Conservation (phyloP, 2,113 vertebrate species). For the Sturnus vulgaris region DNA sequence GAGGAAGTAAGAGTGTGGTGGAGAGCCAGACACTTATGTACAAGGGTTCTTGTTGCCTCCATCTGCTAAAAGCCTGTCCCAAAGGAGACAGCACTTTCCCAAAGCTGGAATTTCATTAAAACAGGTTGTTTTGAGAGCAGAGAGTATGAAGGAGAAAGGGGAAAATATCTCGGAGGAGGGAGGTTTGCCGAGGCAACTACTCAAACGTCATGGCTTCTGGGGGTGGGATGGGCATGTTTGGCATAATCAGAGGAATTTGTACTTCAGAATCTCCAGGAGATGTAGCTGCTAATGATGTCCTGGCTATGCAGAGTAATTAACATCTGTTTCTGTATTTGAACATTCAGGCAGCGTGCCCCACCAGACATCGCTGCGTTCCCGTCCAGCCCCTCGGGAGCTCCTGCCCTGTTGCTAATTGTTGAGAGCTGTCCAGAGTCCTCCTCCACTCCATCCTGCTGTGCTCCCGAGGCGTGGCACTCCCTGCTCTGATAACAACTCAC, state of each 20-base stretch:
- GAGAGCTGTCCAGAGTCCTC: background rate
- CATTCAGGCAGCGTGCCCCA: background rate
- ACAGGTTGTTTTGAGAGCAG: background rate
- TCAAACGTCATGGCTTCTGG: background rate
- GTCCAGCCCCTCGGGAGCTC: background rate
- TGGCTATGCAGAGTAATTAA: background rate
- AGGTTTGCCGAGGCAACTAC: background rate
- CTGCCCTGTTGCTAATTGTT: background rate
- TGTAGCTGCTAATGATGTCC: constrained; percentile 2
- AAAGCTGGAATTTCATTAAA: background rate
- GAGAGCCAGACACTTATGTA: background rate
- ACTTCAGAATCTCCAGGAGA: background rate
- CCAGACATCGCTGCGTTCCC: background rate
- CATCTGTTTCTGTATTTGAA: constrained; percentile 35
- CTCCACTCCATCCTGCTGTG: background rate
- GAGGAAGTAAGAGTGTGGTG: background rate
- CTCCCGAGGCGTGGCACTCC: background rate
- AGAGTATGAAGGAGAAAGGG: background rate
- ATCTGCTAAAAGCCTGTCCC: background rate
- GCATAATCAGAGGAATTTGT: background rate
- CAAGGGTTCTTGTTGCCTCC: background rate
- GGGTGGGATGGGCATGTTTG: background rate
- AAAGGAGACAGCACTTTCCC: background rate
- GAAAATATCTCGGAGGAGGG: background rate
- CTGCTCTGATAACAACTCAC: background rate